phyloP scores from a whole-genome alignment of 2,888 invertebrate genomes.

The Stomorhina lunata region DNA sequence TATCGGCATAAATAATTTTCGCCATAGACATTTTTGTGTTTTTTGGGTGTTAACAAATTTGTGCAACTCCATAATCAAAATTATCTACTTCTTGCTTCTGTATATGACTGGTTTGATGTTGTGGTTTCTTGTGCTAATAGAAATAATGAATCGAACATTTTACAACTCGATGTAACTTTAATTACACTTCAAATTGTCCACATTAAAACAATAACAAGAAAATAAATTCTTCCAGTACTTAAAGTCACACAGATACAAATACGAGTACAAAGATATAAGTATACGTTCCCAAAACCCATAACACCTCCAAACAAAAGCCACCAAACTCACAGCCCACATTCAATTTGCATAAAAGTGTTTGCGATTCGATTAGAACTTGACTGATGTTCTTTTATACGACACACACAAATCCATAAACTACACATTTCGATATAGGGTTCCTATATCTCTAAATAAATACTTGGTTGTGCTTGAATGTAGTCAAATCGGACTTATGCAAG shows the following conservation, averaged over 20 bases:
- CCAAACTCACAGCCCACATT: not conserved
- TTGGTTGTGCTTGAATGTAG: not conserved
- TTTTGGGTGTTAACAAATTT: too few relatives aligned
- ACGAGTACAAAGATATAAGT: not conserved
- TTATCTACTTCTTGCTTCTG: constrained; percentile 16
- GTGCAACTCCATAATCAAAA: not conserved
- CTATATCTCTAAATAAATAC: not conserved
- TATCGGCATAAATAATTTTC: too few relatives aligned
- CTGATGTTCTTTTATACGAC: too few relatives aligned
- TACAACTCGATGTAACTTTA: constrained; percentile 38
- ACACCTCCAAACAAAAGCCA: not conserved
- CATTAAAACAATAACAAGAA: not conserved
- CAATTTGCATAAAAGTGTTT: not conserved
- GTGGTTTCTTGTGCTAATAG: constrained; percentile 24
- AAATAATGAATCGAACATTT: constrained; percentile 35
- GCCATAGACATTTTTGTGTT: too few relatives aligned
- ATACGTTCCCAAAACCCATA: not conserved
- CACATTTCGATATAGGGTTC: not conserved
- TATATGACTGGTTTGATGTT: constrained; percentile 1
- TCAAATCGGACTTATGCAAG: constrained; percentile 28
- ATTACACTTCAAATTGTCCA: constrained; percentile 35
- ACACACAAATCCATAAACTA: not conserved
- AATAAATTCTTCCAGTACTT: too few relatives aligned
- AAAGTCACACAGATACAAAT: not conserved
- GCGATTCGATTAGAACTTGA: not conserved